Evolutionary conservation across 2,797 vertebrate species (phyloP), one percentile per base, ranked within the genome.

Genomic region (Thamnophis elegans): DNA sequence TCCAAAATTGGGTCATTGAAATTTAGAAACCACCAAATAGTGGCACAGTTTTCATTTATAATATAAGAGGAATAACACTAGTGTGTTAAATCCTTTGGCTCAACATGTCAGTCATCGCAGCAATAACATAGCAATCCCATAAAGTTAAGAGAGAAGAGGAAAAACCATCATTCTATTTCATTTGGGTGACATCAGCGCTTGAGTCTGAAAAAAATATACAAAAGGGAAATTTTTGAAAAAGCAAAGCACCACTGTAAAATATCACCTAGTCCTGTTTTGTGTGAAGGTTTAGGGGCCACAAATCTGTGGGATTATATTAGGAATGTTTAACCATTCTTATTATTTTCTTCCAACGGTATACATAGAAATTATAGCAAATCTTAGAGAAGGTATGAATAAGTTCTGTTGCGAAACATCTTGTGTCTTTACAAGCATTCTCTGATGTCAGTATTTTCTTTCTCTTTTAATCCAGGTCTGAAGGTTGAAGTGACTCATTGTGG

Each of bases 401-500:
- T 14, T 56, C 65, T 42, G 0, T 60, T 65, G 1, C 5, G 14
- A 47, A 93, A 78, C 92, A 54, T 53, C 14, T 32, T 0, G 2
- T 91, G 14, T 10, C 16, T 89, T 54, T 85, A 60, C 91, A 53
- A 91, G 32, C 89, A 0, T 94, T 95, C 54, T 93, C 1, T 93
- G 94, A 94, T 65, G 85, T 94, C 9, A 1, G 42, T 60, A 36
- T 91, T 96, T 95, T 96, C 20, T 25, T 11, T 13, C 32, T 54
- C 10, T 91, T 97, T 95, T 88, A 78, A 32, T 88, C 96, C 97
- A 99, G 99, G 99, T 98, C 98, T 99, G 92, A 99, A 99, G 97
- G 99, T 99, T 97, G 99, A 99, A 98, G 99, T 99, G 98, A 99
- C 99, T 94, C 99, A 99, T 97, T 99, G 99, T 98, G 99, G 99